Evolutionary conservation across 2,797 vertebrate genomes (phyloP).

Genomic region (Steatocranus sp.): DNA sequence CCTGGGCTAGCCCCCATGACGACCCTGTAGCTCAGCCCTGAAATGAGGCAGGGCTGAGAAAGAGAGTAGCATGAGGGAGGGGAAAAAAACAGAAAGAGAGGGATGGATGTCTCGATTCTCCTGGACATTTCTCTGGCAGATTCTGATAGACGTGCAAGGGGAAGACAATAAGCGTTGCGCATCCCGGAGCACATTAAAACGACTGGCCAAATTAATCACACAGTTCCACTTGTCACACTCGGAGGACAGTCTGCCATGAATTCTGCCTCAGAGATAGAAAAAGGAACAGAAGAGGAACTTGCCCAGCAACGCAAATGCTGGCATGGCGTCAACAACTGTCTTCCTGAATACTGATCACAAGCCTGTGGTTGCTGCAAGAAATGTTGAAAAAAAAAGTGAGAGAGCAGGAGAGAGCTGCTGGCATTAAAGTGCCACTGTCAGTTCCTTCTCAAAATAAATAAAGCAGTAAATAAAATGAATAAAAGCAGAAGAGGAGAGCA

Average conservation of each 20-base stretch:
- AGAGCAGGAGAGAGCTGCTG: conserved; percentile 29
- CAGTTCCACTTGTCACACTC: conserved; percentile 74
- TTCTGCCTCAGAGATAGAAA: conserved; percentile 62
- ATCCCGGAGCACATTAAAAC: conserved; percentile 73
- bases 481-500: background rate
- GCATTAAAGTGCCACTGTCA: conserved; percentile 36
- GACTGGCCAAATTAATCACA: conserved; percentile 77
- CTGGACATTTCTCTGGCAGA: conserved; percentile 60
- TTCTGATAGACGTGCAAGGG: conserved; percentile 59
- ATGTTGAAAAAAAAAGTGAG: background rate
- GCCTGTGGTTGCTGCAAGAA: conserved; percentile 40
- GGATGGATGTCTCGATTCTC: conserved; percentile 48
- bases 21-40: conserved; percentile 54
- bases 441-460: conserved; percentile 18
- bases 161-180: conserved; percentile 69
- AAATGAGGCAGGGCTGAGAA: conserved; percentile 43
- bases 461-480: conserved; percentile 18
- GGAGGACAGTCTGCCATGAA: conserved; percentile 63
- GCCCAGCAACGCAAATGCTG: conserved; percentile 56
- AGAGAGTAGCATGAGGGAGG: background rate
- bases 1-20: conserved; percentile 52
- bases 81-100: background rate
- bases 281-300: conserved; percentile 48
- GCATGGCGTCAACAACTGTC: conserved; percentile 52
- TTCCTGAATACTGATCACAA: conserved; percentile 65